Percentiles rank a stretch among this genome's conserved stretches.
Evolutionary conservation across 2,888 invertebrate genomes (phyloP).

Genomic region (Cheilosia vernalis): DNA sequence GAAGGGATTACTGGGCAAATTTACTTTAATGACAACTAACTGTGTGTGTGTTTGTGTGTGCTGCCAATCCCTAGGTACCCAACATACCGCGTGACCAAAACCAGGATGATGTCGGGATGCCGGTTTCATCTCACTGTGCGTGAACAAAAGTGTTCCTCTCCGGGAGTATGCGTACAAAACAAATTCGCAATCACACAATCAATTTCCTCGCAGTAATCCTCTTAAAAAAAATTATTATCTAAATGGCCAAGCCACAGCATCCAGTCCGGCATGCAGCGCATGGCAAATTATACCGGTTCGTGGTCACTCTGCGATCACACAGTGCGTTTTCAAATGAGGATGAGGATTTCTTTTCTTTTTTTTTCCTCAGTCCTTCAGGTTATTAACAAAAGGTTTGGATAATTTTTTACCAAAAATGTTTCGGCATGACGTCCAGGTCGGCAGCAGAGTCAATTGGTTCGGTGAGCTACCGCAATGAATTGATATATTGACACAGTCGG

Average conservation of each 20-base stretch:
- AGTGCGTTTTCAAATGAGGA: conserved; percentile 38
- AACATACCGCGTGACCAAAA: conserved; percentile 22
- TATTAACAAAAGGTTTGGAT: conserved; percentile 57
- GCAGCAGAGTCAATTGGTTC: conserved; percentile 26
- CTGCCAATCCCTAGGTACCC: neutral
- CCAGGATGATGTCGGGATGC: conserved; percentile 32
- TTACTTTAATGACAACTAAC: conserved; percentile 46
- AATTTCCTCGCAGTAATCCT: conserved; percentile 71
- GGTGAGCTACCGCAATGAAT: conserved; percentile 21
- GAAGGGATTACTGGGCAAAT: conserved; percentile 58
- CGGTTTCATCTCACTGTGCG: conserved; percentile 44
- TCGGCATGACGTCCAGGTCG: conserved; percentile 59
- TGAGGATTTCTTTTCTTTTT: neutral
- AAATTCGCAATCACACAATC: conserved; percentile 73
- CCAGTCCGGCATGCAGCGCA: conserved; percentile 60
- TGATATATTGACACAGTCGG: conserved; percentile 34
- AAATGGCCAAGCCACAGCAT: conserved; percentile 61
- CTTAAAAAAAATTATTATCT: conserved; percentile 62
- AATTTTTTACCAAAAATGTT: conserved; percentile 49
- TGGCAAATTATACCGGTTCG: conserved; percentile 69
- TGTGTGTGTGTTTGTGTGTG: neutral
- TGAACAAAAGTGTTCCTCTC: conserved; percentile 44
- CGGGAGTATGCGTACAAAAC: conserved; percentile 49
- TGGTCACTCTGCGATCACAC: conserved; percentile 51
- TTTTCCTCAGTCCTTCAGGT: conserved; percentile 50